Conservation (phyloP, 2,888 invertebrate species). For the Mythimna albipuncta region DNA sequence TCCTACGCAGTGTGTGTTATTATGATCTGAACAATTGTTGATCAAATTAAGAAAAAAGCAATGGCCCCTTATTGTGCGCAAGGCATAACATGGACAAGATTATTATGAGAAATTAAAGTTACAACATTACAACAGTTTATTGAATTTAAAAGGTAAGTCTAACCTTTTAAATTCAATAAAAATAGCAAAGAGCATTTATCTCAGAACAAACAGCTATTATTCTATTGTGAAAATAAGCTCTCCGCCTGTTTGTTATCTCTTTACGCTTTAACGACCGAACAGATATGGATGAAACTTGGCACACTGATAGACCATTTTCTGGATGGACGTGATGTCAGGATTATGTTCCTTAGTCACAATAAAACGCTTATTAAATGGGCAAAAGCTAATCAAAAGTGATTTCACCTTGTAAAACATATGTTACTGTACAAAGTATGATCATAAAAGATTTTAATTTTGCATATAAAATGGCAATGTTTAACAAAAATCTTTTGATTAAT, state of each 20-base stretch:
- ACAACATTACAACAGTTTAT: too few relatives aligned
- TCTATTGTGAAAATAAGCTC: too few relatives aligned
- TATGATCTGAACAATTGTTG: constrained; percentile 85
- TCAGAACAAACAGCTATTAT: too few relatives aligned
- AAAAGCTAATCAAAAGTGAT: not conserved
- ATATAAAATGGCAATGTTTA: not conserved
- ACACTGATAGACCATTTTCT: not conserved
- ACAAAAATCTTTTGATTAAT: not conserved
- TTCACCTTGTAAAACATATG: constrained; percentile 9
- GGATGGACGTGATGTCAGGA: not conserved
- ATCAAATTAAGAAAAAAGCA: constrained; percentile 86
- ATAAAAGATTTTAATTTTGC: not conserved
- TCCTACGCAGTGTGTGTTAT: constrained; percentile 75
- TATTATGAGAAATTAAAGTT: not conserved
- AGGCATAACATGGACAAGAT: constrained; percentile 72
- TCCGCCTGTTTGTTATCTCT: not conserved
- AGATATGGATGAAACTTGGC: not conserved
- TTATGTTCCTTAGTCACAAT: too few relatives aligned
- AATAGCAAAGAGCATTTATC: too few relatives aligned
- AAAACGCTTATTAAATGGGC: too few relatives aligned
- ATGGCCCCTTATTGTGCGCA: constrained; percentile 52
- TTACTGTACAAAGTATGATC: not conserved
- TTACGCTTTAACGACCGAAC: not conserved
- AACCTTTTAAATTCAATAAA: not conserved
- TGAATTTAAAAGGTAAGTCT: too few relatives aligned